Base-by-base conservation (phyloP, 2,797 vertebrate species). In the Amniataba percoides region DNA sequence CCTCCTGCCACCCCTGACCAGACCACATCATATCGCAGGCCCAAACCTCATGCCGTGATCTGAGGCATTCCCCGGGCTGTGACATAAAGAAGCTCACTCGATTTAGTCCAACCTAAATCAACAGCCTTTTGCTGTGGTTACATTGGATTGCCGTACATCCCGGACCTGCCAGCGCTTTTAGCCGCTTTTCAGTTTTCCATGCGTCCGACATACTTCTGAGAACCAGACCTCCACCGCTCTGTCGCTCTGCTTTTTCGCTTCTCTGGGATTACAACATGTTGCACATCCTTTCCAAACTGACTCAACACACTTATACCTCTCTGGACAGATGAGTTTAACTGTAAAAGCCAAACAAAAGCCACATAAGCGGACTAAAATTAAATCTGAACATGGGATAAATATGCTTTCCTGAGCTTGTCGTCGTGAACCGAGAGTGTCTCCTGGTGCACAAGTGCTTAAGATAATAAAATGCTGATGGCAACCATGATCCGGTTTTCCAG, bases 11-110 rank as follows among this genome's bases (percentile, higher is more conserved):
- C 78, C 86, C 74, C 82, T 60, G 73, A 86, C 88, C 74, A 88
- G 86, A 93, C 93, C 91, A 90, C 92, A 92, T 91, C 88, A 85
- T 85, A 92, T 93, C 85, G 87, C 27, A 83, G 72, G 80, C 71
- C 74, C 77, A 91, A 94, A 92, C 88, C 89, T 74, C 89, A 93
- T 86, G 87, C 89, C 56, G 61, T 81, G 91, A 94, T 91, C 89
- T 82, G 82, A 94, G 63, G 85, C 90, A 88, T 92, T 94, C 90
- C 92, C 89, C 52, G 14, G 63, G 80, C 86, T 86, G 80, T 75
- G 90, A 80, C 87, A 90, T 74, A 84, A 91, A 92, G 90, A 88
- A 66, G 78, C 73, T 87, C 74, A 81, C 86, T 90, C 84, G 79
- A 87, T 93, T 90, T 87, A 84, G 86, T 52, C 69, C 80, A 45